Conservation (phyloP, 1,140 invertebrate genomes). For the Limonius californicus region DNA sequence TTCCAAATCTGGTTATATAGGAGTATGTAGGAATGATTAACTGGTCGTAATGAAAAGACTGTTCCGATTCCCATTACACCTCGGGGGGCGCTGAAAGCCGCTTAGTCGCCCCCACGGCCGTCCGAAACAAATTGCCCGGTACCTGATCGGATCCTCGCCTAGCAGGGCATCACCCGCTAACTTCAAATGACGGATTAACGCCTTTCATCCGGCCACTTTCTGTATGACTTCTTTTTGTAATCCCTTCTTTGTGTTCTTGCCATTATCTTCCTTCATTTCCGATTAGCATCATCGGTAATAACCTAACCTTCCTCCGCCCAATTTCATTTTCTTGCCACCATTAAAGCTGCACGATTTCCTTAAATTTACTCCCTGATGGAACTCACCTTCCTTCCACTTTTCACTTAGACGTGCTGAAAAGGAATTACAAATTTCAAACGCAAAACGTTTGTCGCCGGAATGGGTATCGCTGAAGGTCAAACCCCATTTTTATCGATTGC, state of each 20-base stretch:
- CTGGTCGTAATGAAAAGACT: slow-evolving; percentile 24
- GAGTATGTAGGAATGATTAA: slow-evolving; percentile 21
- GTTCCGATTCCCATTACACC: slow-evolving; percentile 24
- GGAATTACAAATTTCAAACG: too few species aligned
- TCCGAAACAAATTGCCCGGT: not conserved
- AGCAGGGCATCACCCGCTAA: not conserved
- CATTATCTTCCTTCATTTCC: not conserved
- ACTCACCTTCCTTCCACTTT: too few species aligned
- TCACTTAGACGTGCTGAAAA: too few species aligned
- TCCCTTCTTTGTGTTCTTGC: not conserved
- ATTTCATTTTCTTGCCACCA: too few species aligned
- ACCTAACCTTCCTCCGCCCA: too few species aligned
- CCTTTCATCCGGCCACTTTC: not conserved
- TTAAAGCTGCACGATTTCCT: too few species aligned
- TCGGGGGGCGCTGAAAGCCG: slow-evolving; percentile 13
- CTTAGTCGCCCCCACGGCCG: not conserved
- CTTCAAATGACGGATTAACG: not conserved
- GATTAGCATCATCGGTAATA: too few species aligned
- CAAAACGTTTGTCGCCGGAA: too few species aligned
- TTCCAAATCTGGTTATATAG: slow-evolving; percentile 24
- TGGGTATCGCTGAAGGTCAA: too few species aligned
- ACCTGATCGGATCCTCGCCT: not conserved
- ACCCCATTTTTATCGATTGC: too few species aligned
- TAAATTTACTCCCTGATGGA: too few species aligned
- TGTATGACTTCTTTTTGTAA: not conserved